These are phyloP conservation scores for Micrasema minimum DNA, from an alignment of 1,140 invertebrate genomes.

Conservation along the genomic window DNA sequence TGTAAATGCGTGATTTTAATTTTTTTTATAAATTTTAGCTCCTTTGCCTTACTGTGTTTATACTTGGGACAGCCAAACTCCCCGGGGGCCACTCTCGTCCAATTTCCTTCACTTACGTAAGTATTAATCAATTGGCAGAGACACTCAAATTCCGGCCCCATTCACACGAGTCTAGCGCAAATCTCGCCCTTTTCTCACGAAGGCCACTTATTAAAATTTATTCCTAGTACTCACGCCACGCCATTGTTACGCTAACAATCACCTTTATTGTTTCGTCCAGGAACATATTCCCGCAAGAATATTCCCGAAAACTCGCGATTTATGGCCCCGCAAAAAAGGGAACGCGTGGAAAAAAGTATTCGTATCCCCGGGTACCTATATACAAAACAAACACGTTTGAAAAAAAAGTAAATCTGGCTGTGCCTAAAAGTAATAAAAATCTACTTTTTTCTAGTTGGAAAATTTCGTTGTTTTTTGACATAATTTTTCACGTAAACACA, in stretches of 20 bases:
- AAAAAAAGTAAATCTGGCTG: no score
- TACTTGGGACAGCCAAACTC: not conserved
- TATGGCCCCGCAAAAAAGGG: slow-evolving; percentile 20
- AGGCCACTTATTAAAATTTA: slow-evolving; percentile 44
- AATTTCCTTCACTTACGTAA: slow-evolving; percentile 11
- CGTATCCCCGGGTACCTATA: not conserved
- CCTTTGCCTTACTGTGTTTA: no score
- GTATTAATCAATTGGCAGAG: slow-evolving; percentile 32
- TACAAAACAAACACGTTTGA: not conserved
- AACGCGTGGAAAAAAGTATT: not conserved
- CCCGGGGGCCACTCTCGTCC: not conserved
- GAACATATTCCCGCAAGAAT: slow-evolving; percentile 28
- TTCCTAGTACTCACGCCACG: slow-evolving; percentile 42
- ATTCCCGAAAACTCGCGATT: slow-evolving; percentile 30
- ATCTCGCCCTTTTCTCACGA: slow-evolving; percentile 6
- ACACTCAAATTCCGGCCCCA: slow-evolving; percentile 8
- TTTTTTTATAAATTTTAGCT: no score
- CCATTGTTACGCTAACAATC: slow-evolving; percentile 46
- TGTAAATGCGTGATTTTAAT: no score
- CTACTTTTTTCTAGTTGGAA: not conserved
- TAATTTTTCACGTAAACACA: not conserved
- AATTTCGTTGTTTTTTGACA: not conserved
- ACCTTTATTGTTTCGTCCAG: slow-evolving; percentile 30
- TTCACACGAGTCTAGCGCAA: not conserved
- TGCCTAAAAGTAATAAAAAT: slow-evolving; percentile 18